phyloP scores from a whole-genome alignment of 2,797 vertebrate species.

The Loris lydekkerianus region DNA sequence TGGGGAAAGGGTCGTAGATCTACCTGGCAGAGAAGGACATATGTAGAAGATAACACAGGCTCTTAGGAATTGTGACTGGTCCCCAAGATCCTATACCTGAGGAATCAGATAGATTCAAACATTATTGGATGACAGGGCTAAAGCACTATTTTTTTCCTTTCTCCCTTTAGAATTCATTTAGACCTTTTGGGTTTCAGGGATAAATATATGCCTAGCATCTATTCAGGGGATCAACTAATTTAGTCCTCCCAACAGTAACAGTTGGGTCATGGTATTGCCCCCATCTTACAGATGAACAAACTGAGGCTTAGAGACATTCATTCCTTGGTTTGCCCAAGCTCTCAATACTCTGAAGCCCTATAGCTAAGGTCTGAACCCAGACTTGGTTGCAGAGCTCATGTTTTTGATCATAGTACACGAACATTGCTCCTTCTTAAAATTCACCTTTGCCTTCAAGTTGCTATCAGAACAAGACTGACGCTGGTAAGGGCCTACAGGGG shows the following conservation, averaged over 20 bases:
- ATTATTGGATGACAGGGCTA: no score
- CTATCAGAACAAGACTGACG: neutral
- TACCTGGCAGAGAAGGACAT: neutral
- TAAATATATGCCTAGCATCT: neutral
- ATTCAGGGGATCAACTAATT: neutral
- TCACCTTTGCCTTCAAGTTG: neutral
- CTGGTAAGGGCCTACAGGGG: neutral
- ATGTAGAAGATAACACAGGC: neutral
- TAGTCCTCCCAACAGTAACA: neutral
- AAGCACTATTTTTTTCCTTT: neutral
- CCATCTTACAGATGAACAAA: neutral
- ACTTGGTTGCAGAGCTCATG: neutral
- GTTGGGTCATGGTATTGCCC: neutral
- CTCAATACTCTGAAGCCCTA: neutral
- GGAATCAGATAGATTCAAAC: neutral
- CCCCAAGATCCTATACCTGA: neutral
- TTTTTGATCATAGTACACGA: neutral
- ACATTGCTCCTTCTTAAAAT: neutral
- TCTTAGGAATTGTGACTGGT: neutral
- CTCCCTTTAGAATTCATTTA: neutral
- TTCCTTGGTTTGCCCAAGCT: constrained; percentile 25
- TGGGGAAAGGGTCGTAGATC: neutral
- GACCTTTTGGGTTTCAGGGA: neutral
- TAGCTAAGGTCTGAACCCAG: constrained; percentile 16
- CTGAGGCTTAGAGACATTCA: neutral